Conservation (phyloP, 1,140 invertebrate species). For the Harlomillsia oculata region DNA sequence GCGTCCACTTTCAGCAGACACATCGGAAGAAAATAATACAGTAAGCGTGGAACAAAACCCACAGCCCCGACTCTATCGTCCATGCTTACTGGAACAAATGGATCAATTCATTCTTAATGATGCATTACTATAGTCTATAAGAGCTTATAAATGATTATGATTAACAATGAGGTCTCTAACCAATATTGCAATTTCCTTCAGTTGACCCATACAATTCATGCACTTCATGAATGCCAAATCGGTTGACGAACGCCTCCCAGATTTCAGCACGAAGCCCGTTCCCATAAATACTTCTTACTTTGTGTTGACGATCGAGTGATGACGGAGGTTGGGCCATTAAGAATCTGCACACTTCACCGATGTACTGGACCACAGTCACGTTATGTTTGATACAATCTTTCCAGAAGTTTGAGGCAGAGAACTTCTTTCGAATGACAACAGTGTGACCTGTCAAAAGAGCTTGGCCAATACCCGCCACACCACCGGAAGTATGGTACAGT, state of each 20-base stretch:
- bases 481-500: conserved; percentile 53
- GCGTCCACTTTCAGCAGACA: conserved; percentile 80
- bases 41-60: conserved; percentile 82
- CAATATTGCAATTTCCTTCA: conserved; percentile 90
- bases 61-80: conserved; percentile 85
- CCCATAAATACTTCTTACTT: conserved; percentile 77
- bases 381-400: conserved; percentile 60
- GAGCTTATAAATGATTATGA: too few relatives aligned
- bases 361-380: conserved; percentile 64
- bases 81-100: conserved; percentile 58
- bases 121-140: background rate
- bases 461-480: conserved; percentile 37
- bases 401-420: conserved; percentile 55
- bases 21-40: conserved; percentile 72
- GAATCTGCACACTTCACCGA: conserved; percentile 97
- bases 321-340: conserved; percentile 73
- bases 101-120: too few relatives aligned
- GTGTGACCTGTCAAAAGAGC: conserved; percentile 41
- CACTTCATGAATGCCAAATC: conserved; percentile 75
- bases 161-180: too few relatives aligned
- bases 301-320: conserved; percentile 70
- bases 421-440: conserved; percentile 47
- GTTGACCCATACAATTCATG: conserved; percentile 95
- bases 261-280: conserved; percentile 93
- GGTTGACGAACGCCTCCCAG: conserved; percentile 83